Evolutionary conservation across 2,113 vertebrate genomes (phyloP).

Genomic region (Pangasianodon hypophthalmus): DNA sequence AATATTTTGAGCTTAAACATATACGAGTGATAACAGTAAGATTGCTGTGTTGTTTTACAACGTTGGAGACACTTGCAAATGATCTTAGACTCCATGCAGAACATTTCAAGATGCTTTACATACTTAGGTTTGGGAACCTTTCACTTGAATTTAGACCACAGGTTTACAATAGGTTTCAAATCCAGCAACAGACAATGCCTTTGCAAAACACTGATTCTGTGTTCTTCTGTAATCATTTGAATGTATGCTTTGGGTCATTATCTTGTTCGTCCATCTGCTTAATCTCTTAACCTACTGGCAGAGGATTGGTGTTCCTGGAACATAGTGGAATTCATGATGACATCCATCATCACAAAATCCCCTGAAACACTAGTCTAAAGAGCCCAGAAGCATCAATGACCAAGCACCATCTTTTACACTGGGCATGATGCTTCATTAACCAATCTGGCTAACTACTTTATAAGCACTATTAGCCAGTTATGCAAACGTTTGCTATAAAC

Average conservation of each 20-base stretch:
- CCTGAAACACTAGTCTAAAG: neutral
- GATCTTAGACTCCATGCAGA: too few species aligned
- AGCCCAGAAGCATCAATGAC: too few species aligned
- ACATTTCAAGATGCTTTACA: too few species aligned
- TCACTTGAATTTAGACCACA: neutral
- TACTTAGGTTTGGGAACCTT: neutral
- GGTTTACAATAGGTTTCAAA: neutral
- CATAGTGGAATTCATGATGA: neutral
- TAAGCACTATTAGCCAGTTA: neutral
- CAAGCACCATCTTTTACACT: neutral
- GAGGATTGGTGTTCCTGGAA: neutral
- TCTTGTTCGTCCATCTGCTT: neutral
- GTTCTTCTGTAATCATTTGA: neutral
- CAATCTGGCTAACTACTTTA: neutral
- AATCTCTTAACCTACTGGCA: neutral
- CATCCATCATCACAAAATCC: neutral
- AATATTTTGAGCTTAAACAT: neutral
- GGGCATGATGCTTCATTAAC: neutral
- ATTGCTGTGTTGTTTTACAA: neutral
- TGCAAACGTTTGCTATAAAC: too few species aligned
- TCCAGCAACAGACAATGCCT: neutral
- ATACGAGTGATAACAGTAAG: neutral
- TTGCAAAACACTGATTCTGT: neutral
- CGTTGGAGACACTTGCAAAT: too few species aligned
- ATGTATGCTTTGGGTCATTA: neutral